A percentile compares a stretch with the other conserved stretches of the same genome.
These are phyloP conservation scores for Dysidea cf. avara DNA, from an alignment of 37 sponge, comb jelly and placozoan species.

Conservation along the genomic window DNA sequence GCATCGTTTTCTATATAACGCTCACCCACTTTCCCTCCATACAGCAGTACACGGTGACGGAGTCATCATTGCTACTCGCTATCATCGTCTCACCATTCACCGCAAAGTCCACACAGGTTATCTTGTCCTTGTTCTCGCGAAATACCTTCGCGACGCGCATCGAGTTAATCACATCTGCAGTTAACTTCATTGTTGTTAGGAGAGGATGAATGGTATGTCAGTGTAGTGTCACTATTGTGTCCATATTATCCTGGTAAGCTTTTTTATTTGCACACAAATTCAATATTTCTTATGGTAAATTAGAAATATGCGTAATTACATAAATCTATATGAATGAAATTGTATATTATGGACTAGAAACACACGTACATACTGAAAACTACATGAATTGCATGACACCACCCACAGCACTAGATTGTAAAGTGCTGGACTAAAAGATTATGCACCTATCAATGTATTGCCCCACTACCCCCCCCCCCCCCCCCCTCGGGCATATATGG, in stretches of 20 bases:
- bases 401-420: no score
- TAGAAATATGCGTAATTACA: no score
- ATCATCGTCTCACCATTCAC: constrained; percentile 93
- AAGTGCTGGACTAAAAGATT: no score
- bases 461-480: no score
- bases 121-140: constrained; percentile 87
- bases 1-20: constrained; percentile 13
- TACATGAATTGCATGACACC: no score
- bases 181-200: constrained; percentile 84
- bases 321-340: no score
- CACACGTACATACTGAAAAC: no score
- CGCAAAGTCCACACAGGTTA: constrained; percentile 90
- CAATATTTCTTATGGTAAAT: not conserved
- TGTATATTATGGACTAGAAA: no score
- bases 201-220: not conserved
- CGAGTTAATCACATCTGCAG: constrained; percentile 83
- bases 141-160: constrained; percentile 94
- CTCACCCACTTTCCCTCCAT: constrained; percentile 85
- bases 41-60: constrained; percentile 95
- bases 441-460: no score
- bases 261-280: not conserved
- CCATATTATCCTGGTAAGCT: not conserved
- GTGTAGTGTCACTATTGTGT: not conserved
- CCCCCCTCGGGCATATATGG: no score
- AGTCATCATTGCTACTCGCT: constrained; percentile 94